Evolutionary conservation across 2,797 vertebrate species (phyloP).

Genomic region (Acomys russatus): DNA sequence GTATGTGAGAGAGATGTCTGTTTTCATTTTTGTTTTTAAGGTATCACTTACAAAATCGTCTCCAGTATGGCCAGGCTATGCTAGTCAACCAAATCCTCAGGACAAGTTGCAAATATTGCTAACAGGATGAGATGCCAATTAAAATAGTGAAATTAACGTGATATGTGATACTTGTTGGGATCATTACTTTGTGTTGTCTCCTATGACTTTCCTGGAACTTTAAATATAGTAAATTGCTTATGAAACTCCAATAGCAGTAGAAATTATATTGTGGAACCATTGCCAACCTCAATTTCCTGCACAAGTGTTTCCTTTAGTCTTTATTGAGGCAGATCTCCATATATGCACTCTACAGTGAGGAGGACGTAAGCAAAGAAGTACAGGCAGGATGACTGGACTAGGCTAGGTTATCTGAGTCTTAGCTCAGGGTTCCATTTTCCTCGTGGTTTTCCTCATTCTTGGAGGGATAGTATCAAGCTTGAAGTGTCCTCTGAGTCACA

Average conservation of each 20-base stretch:
- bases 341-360: background rate
- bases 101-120: constrained; percentile 23
- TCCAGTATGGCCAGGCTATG: background rate
- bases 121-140: background rate
- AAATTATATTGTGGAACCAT: background rate
- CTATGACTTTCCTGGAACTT: background rate
- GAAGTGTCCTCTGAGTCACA: background rate
- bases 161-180: background rate
- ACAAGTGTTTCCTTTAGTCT: background rate
- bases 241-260: background rate
- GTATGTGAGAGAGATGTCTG: background rate
- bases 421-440: background rate
- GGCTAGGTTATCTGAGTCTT: background rate
- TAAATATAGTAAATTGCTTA: background rate
- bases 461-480: background rate
- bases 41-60: background rate
- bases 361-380: background rate
- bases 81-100: background rate
- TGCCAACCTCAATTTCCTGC: background rate
- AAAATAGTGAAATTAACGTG: background rate
- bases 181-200: background rate
- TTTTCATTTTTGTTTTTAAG: background rate
- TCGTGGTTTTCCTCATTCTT: background rate
- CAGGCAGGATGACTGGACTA: background rate
- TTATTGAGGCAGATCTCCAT: background rate